phyloP scores from a whole-genome alignment of 2,888 invertebrate species.

The Microctonus brassicae region DNA sequence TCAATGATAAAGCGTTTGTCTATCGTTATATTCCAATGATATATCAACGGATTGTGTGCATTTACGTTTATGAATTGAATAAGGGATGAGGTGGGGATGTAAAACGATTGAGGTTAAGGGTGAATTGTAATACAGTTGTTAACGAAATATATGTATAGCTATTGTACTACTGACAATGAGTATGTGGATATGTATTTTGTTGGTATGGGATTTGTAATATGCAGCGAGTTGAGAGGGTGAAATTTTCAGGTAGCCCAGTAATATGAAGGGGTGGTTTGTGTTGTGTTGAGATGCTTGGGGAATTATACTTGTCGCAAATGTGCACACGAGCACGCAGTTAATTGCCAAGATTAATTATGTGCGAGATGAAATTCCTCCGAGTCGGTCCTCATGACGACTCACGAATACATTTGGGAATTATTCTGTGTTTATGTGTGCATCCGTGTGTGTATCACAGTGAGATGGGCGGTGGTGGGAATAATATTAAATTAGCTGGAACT shows the following conservation, averaged over 20 bases:
- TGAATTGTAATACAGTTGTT: background rate
- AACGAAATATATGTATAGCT: background rate
- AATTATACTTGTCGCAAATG: conserved; percentile 57
- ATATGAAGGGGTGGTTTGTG: background rate
- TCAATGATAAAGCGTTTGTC: background rate
- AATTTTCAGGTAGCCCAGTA: background rate
- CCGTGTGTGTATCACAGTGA: background rate
- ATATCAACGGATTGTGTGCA: background rate
- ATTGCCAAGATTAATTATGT: conserved; percentile 65
- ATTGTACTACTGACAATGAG: background rate
- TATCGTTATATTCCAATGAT: background rate
- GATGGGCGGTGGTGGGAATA: background rate
- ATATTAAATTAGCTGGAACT: background rate
- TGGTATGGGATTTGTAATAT: background rate
- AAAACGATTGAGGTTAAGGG: background rate
- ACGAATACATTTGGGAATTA: conserved; percentile 15
- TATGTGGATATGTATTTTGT: background rate
- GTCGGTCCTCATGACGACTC: conserved; percentile 48
- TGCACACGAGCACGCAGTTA: conserved; percentile 44
- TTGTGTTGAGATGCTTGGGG: conserved; percentile 34
- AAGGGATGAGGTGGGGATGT: background rate
- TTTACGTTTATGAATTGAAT: background rate
- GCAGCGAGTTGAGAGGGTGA: background rate
- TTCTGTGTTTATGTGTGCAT: background rate
- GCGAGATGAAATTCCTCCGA: conserved; percentile 64